A percentile compares a stretch with the other conserved stretches of the same genome.
Conservation (phyloP, 2,888 invertebrate species). For the Caradrina clavipalpis region DNA sequence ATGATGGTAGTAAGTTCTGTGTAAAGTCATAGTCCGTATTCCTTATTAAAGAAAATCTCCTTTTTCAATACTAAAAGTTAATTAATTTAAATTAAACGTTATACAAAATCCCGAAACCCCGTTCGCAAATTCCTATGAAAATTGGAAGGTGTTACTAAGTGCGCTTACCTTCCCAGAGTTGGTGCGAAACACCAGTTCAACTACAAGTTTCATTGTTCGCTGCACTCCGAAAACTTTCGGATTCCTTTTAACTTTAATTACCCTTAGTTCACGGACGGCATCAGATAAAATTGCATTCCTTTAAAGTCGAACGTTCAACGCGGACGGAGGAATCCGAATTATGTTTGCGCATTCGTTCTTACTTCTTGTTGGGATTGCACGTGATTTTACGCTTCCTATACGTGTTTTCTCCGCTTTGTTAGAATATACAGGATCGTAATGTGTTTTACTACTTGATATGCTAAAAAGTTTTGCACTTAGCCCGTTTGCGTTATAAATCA, state of each 20-base stretch:
- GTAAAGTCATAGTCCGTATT: too few species aligned
- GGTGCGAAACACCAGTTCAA: slow-evolving; percentile 55
- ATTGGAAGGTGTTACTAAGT: slow-evolving; percentile 26
- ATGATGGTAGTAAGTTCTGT: too few species aligned
- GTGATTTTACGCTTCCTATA: slow-evolving; percentile 50
- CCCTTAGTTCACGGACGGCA: slow-evolving; percentile 68
- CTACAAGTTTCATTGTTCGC: slow-evolving; percentile 67
- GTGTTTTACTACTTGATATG: slow-evolving; percentile 18
- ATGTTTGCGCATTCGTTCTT: slow-evolving; percentile 60
- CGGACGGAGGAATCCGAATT: slow-evolving; percentile 58
- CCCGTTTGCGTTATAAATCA: slow-evolving; percentile 5
- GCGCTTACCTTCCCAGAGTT: slow-evolving; percentile 23
- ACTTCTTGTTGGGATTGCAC: slow-evolving; percentile 38
- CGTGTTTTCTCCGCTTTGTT: slow-evolving; percentile 31
- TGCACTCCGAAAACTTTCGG: slow-evolving; percentile 64
- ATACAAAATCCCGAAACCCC: neutral
- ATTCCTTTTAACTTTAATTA: slow-evolving; percentile 78
- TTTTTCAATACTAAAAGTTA: neutral
- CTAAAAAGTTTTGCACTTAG: slow-evolving; percentile 10
- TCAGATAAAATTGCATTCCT: slow-evolving; percentile 81
- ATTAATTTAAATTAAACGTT: neutral
- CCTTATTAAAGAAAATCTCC: neutral
- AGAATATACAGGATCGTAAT: slow-evolving; percentile 21
- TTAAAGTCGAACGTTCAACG: slow-evolving; percentile 51
- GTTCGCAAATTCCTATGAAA: slow-evolving; percentile 13